Conservation (phyloP, 2,113 vertebrate species). For the Embiotoca jacksoni region DNA sequence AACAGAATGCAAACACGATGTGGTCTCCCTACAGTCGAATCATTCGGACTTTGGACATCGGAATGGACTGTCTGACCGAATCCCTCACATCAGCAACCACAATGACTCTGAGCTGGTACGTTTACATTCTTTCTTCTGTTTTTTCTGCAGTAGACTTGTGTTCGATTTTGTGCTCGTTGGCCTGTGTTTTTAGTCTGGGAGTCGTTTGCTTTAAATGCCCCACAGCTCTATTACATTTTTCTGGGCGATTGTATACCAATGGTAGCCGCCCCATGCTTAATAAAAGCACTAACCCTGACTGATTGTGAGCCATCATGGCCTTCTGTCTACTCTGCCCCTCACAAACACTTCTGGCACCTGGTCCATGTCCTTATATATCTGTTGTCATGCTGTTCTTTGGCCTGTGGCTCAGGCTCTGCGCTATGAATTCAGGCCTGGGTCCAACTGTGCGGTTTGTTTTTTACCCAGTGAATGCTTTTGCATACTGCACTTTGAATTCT, state of each 20-base stretch:
- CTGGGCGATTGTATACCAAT: neutral
- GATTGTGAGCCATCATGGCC: neutral
- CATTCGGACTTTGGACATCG: slow-evolving; percentile 22
- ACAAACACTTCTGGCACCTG: neutral
- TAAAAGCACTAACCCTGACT: neutral
- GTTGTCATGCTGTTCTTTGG: slow-evolving; percentile 31
- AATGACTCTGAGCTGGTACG: slow-evolving; percentile 45
- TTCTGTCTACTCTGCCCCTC: slow-evolving; percentile 13
- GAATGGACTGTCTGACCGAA: slow-evolving; percentile 51
- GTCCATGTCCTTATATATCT: slow-evolving; percentile 24
- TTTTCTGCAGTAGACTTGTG: neutral
- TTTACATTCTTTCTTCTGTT: slow-evolving; percentile 5
- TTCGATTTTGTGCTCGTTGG: neutral
- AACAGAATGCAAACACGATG: neutral
- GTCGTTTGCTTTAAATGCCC: neutral
- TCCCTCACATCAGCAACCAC: slow-evolving; percentile 39
- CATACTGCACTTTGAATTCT: neutral
- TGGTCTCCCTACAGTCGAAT: slow-evolving; percentile 49
- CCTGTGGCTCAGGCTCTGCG: slow-evolving; percentile 19
- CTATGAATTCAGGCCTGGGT: slow-evolving; percentile 23
- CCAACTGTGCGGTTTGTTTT: neutral
- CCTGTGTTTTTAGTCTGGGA: neutral
- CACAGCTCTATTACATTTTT: neutral
- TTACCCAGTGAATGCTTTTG: neutral
- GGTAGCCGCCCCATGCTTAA: neutral